These are phyloP conservation scores for Spinus olivaceus DNA, from an alignment of 2,797 vertebrate species.

Conservation along the genomic window DNA sequence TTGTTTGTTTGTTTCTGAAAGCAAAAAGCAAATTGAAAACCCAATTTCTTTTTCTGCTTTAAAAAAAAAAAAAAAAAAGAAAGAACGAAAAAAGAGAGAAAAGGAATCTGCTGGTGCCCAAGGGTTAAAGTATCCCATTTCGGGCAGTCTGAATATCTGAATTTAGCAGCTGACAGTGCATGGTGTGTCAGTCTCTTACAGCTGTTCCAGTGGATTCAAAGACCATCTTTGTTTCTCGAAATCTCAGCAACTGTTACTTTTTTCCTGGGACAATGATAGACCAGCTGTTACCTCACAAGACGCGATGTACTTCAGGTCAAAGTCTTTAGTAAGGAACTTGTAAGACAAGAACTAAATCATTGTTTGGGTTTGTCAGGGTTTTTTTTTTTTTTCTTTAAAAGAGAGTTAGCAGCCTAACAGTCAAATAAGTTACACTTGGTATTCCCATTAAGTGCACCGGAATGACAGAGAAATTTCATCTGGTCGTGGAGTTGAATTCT, in stretches of 20 bases:
- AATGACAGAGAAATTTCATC: slow-evolving; percentile 38
- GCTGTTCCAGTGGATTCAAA: slow-evolving; percentile 75
- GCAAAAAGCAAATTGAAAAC: neutral
- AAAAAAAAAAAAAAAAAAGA: no score
- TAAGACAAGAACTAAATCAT: slow-evolving; percentile 51
- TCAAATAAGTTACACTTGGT: neutral
- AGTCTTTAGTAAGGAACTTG: slow-evolving; percentile 29
- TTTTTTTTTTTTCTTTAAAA: neutral
- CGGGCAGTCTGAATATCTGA: slow-evolving; percentile 14
- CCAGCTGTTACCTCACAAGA: slow-evolving; percentile 75
- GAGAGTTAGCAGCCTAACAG: neutral
- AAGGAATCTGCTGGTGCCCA: slow-evolving; percentile 9
- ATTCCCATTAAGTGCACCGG: neutral
- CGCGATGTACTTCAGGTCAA: slow-evolving; percentile 21
- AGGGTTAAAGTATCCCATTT: slow-evolving; percentile 60
- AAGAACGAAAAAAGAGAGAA: neutral
- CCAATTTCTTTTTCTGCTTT: neutral
- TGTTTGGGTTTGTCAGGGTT: slow-evolving; percentile 9
- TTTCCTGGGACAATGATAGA: slow-evolving; percentile 54
- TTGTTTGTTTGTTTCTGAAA: neutral
- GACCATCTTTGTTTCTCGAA: slow-evolving; percentile 75
- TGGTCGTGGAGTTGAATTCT: neutral
- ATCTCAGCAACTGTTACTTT: slow-evolving; percentile 74
- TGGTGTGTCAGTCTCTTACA: slow-evolving; percentile 58
- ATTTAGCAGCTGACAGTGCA: slow-evolving; percentile 72